Evolutionary conservation across 2,888 invertebrate genomes (phyloP).

Genomic region (Aspidiotus rigidus): DNA sequence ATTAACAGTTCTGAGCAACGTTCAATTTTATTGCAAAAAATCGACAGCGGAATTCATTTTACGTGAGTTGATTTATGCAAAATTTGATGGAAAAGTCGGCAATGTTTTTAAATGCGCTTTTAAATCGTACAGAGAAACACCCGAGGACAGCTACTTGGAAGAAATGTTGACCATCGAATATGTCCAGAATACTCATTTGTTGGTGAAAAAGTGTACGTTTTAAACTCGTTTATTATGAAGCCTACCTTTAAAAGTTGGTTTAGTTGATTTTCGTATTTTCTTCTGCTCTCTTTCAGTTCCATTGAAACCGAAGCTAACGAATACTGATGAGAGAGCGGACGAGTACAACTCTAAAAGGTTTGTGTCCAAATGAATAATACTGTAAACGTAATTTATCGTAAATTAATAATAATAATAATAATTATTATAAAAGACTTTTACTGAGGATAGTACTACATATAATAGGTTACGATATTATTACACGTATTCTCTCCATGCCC

Average conservation of each 20-base stretch:
- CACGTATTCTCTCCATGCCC: too few species aligned
- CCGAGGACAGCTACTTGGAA: slow-evolving; percentile 41
- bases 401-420: too few species aligned
- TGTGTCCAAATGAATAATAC: background rate
- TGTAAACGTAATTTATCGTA: background rate
- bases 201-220: slow-evolving; percentile 35
- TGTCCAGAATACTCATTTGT: slow-evolving; percentile 34
- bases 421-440: too few species aligned
- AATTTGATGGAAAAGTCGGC: background rate
- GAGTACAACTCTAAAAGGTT: slow-evolving; percentile 20
- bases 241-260: background rate
- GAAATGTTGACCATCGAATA: slow-evolving; percentile 36
- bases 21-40: slow-evolving; percentile 50
- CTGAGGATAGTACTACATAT: too few species aligned
- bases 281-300: slow-evolving; percentile 3
- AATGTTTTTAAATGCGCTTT: background rate
- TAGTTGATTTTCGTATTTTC: too few species aligned
- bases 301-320: slow-evolving; percentile 11
- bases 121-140: slow-evolving; percentile 44
- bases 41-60: slow-evolving; percentile 59
- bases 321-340: slow-evolving; percentile 7
- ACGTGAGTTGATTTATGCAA: slow-evolving; percentile 42
- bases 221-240: background rate
- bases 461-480: too few species aligned
- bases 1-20: slow-evolving; percentile 55